Evolutionary conservation across 2,113 vertebrate genomes (phyloP).

Genomic region (Ardeotis arabs): DNA sequence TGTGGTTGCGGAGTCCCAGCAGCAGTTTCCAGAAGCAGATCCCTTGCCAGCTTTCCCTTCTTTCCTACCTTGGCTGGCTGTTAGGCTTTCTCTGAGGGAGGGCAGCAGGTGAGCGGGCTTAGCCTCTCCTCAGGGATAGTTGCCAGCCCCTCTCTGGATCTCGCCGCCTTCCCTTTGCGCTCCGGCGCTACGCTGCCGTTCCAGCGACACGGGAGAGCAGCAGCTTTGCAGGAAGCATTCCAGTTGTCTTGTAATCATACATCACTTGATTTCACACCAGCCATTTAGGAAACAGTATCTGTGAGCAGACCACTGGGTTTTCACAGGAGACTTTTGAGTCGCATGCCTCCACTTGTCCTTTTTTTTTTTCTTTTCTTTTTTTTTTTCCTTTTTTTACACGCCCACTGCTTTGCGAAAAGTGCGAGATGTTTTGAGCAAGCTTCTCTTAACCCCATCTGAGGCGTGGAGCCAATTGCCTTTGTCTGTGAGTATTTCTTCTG

Average conservation of each 20-base stretch:
- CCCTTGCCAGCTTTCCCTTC: background rate
- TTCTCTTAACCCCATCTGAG: background rate
- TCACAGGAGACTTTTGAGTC: background rate
- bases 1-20: background rate
- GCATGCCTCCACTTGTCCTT: background rate
- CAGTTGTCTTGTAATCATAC: background rate
- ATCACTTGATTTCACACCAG: background rate
- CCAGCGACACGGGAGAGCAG: background rate
- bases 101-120: background rate
- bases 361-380: background rate
- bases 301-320: background rate
- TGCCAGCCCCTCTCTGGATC: background rate
- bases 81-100: background rate
- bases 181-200: background rate
- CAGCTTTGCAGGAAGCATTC: background rate
- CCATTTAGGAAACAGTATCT: background rate
- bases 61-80: rapidly evolving
- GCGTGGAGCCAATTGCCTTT: constrained; percentile 27
- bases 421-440: constrained; percentile 9
- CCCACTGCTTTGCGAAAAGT: background rate
- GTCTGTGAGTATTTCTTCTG: constrained; percentile 8
- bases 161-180: background rate
- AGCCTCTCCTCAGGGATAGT: background rate
- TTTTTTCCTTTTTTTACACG: background rate
- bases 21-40: background rate